Base-by-base conservation (phyloP, 2,888 invertebrate genomes). In the Siphlonurus alternatus region DNA sequence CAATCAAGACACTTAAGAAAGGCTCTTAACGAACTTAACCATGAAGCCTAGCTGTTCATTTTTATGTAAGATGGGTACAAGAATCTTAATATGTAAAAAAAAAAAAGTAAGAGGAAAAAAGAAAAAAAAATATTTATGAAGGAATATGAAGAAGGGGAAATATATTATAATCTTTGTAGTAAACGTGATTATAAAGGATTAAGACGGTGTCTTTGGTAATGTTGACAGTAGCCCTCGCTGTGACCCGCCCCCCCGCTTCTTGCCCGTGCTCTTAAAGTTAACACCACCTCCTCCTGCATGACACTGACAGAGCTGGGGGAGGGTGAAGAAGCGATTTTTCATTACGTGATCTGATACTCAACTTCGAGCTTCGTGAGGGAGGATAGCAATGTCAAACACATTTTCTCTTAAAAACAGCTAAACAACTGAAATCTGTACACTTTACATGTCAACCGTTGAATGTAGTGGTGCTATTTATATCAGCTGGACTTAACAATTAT, bases 321-420 rank as follows among this genome's bases (percentile, higher is more conserved):
- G 22, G n/a, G 19, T 22, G 22, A n/a, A 22, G 7, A n/a, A 22
- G 22, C 56, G 5, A 56, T 56, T 56, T 56, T 56, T 56, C 56
- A 56, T 56, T 56, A 56, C 56, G 56, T 56, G 56, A 56, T 56
- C 56, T 10, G 56, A 56, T 56, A 22, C 56, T 56, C 56, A 56
- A 56, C 7, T 10, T 7, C 56, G 7, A 22, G 56, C 56, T 56
- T 56, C n/a, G n/a, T 15, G 53, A n/a, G 10, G 53, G n/a, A 51
- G n/a, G n/a, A n/a, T n/a, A n/a, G n/a, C n/a, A n/a, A n/a, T n/a
- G n/a, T n/a, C n/a, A n/a, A n/a, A n/a, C n/a, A n/a, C n/a, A n/a
- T n/a, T n/a, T n/a, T n/a, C n/a, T n/a, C n/a, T n/a, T n/a, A n/a
- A n/a, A n/a, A n/a, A n/a, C n/a, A n/a, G n/a, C n/a, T n/a, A n/a